Percentiles rank a stretch among this genome's conserved stretches.
These are phyloP conservation scores for Andrena praecox DNA, from an alignment of 2,888 invertebrate species.

Conservation along the genomic window DNA sequence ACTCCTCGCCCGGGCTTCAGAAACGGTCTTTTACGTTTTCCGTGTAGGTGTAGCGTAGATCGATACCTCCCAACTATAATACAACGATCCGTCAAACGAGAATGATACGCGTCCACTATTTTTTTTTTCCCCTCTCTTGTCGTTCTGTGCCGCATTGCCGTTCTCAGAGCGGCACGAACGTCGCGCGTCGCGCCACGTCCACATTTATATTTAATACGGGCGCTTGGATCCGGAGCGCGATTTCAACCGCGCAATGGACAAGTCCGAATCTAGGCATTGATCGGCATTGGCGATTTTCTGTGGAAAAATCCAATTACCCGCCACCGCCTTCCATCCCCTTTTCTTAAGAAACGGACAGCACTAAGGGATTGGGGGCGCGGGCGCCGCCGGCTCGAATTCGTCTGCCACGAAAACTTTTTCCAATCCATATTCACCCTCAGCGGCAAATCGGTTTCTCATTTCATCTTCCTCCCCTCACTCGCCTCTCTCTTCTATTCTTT, in stretches of 20 bases:
- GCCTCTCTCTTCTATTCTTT: neutral
- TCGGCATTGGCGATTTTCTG: no score
- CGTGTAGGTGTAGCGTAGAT: neutral
- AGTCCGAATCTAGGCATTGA: no score
- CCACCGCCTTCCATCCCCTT: no score
- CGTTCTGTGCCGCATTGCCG: slow-evolving; percentile 9
- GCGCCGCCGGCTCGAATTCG: neutral
- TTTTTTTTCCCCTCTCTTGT: slow-evolving; percentile 14
- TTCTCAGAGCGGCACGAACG: slow-evolving; percentile 28
- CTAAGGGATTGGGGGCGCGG: no score
- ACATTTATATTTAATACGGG: slow-evolving; percentile 21
- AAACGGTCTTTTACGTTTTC: neutral
- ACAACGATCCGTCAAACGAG: slow-evolving; percentile 25
- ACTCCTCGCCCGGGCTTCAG: neutral
- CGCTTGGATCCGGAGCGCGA: neutral
- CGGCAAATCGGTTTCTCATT: neutral
- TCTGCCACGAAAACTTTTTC: neutral
- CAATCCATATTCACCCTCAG: neutral
- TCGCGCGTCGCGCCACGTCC: slow-evolving; percentile 10
- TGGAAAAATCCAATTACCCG: no score
- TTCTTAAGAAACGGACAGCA: no score
- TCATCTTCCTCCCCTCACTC: neutral
- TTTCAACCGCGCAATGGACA: slow-evolving; percentile 3
- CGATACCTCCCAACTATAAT: slow-evolving; percentile 24
- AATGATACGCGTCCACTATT: slow-evolving; percentile 15